Evolutionary conservation across 2,888 invertebrate species (phyloP), one percentile per base, ranked within the genome.

Genomic region (Mayetiola destructor): DNA sequence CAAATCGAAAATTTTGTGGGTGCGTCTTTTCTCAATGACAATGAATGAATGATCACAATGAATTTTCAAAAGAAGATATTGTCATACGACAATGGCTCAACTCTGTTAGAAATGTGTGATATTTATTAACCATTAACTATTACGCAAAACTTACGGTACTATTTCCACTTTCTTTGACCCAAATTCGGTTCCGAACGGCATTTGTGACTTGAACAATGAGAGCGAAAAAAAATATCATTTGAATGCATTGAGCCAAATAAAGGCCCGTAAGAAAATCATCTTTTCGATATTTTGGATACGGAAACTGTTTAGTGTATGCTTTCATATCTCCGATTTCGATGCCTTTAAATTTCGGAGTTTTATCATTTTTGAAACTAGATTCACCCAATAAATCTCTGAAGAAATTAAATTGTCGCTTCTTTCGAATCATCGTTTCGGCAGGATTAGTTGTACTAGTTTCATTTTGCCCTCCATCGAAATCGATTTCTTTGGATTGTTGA

Each of bases 221-320:
- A 0, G 80, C 78, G 66, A 84, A 77, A 67, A 80, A 80, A 65
- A 81, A 82, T n/a, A 77, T 76, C n/a, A 81, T 77, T 59, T 81
- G 76, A 59, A 83, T 68, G 0, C 80, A 78, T 64, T 83, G 83
- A 0, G 81, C 79, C 64, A 82, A 77, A 66, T 82, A 82, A 10
- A 84, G 65, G 0, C 81, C 79, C 0, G 78, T 76, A 66, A 82
- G 80, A 66, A 81, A 83, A 57, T 76, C 79, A 71, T 88, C 88
- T 59, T 77, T 76, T 36, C 77, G 79, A 67, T 85, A 88, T 56
- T 86, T 84, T 0, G 88, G 88, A 70, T 88, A 89, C 0, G 90
- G 88, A 68, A 83, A 81, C 64, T 89, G 84, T 67, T 92, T 90
- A 1, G 88, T 80, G 61, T 83, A 80, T 2, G 86, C 77, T 8